A percentile compares a stretch with the other conserved stretches of the same genome.
Evolutionary conservation across 2,888 invertebrate species (phyloP).

Genomic region (Oscheius sp.): DNA sequence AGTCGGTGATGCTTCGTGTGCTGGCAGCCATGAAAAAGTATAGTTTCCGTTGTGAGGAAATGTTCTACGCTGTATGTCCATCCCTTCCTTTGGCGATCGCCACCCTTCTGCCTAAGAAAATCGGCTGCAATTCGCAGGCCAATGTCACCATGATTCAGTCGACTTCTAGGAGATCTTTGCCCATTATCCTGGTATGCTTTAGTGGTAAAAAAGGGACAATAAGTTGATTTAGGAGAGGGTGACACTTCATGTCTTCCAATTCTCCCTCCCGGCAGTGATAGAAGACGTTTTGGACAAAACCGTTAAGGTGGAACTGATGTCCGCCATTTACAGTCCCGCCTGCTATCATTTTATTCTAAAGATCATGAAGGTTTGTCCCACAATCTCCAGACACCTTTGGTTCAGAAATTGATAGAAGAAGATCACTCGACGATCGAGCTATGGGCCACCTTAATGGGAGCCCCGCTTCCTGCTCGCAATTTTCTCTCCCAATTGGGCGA

Average conservation of each 20-base stretch:
- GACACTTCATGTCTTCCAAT: neutral
- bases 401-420: neutral
- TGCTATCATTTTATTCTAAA: neutral
- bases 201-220: neutral
- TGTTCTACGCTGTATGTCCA: slow-evolving; percentile 3
- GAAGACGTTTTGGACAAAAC: neutral
- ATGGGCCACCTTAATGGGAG: neutral
- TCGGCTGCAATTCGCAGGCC: neutral
- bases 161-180: neutral
- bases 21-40: neutral
- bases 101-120: neutral
- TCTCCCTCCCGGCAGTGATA: neutral
- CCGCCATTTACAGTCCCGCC: neutral
- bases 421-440: neutral
- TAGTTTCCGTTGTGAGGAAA: neutral
- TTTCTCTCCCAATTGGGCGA: neutral
- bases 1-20: neutral
- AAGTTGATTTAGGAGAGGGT: neutral
- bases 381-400: neutral
- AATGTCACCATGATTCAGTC: neutral
- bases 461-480: neutral
- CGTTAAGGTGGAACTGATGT: neutral
- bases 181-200: no score
- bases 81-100: neutral
- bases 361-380: neutral